Conservation (phyloP, 2,888 invertebrate genomes). For the Coelinius sp. region DNA sequence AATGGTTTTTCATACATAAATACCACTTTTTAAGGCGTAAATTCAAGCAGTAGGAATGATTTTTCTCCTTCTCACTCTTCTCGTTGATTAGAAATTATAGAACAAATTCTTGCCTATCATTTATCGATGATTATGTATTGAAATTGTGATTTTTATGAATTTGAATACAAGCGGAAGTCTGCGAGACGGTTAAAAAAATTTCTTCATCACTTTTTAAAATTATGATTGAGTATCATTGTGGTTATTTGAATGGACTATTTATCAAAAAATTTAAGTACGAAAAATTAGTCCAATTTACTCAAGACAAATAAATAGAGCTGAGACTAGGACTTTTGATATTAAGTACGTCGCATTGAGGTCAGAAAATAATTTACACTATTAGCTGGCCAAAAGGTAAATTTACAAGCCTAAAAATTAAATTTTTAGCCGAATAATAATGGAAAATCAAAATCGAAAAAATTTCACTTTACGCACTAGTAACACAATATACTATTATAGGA, state of each 20-base stretch:
- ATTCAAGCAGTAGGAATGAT: slow-evolving; percentile 56
- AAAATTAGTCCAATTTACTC: not conserved
- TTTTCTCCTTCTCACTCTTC: slow-evolving; percentile 24
- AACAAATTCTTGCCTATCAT: slow-evolving; percentile 49
- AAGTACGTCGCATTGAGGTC: slow-evolving; percentile 6
- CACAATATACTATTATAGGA: slow-evolving; percentile 56
- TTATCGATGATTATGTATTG: not conserved
- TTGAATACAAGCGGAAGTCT: not conserved
- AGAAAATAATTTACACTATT: not conserved
- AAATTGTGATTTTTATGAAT: not conserved
- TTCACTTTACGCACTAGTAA: slow-evolving; percentile 52
- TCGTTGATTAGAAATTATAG: slow-evolving; percentile 55
- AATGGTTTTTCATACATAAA: not conserved
- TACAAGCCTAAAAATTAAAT: not conserved
- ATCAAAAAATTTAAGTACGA: no score
- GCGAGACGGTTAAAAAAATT: not conserved
- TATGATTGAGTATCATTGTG: no score
- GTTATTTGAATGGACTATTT: no score
- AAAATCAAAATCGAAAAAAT: not conserved
- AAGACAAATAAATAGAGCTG: slow-evolving; percentile 66
- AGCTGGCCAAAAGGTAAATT: slow-evolving; percentile 50
- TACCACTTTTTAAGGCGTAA: slow-evolving; percentile 46
- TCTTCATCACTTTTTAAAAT: no score
- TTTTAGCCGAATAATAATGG: no score
- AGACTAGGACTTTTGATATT: slow-evolving; percentile 68